Evolutionary conservation across 2,113 vertebrate genomes (phyloP), one percentile per base, ranked within the genome.

Genomic region (Solea senegalensis): DNA sequence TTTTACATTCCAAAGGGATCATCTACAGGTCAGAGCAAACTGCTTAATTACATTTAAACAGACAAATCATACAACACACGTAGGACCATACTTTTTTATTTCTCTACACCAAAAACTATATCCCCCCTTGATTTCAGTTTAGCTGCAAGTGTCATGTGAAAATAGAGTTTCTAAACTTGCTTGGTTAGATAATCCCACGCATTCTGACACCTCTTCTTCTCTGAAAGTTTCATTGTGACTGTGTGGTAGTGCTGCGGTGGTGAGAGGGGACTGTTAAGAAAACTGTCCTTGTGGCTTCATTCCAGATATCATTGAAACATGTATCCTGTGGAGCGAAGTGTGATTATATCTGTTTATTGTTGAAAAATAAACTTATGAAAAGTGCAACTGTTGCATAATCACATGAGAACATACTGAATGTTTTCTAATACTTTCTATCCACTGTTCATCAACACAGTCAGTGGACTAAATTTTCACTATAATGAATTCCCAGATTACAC

Each of bases 1-100:
- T 98, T 83, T 94, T 99, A 49, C 98, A 99, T 83, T 91, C 92
- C 76, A 98, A 96, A 92, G 96, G 97, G 48, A 95, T 99, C 86
- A 97, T 99, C 90, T 99, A 99, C 92, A 98, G 98, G 98, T 99
- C 73, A 83, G 90, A 78, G 39, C 51, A 54, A 81, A 85, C n/a
- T 9, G 26, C 16, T n/a, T 7, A 21, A 14, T 55, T 45, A 21
- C 28, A 65, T 57, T 54, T 55, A 34, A 28, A 41, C 59, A 12
- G 53, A 41, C 41, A 59, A 14, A 7, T 39, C 4, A 48, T 16
- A 39, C 28, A 14, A 2, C 44, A 41, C 14, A 62, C 49, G 57
- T 58, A 65, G 43, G 12, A 28, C 49, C 57, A n/a, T 4, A 59
- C 41, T 52, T 3, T 28, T 52, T 28, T 10, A 0, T 14, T 16